These are phyloP conservation scores for Schizopygopsis malacanthus DNA, from an alignment of 2,797 vertebrate genomes.

Conservation along the genomic window DNA sequence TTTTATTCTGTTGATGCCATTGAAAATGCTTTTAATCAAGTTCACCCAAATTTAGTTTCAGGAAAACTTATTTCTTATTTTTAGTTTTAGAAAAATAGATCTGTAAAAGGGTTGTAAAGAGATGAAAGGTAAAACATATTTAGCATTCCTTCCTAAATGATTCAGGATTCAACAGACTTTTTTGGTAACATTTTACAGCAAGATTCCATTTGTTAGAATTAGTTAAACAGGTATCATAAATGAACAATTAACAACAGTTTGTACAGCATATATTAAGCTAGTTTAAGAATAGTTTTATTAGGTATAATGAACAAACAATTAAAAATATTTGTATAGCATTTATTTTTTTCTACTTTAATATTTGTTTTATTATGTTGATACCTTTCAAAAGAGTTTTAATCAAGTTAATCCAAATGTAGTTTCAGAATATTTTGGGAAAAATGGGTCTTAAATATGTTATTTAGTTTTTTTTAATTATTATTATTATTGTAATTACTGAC, in stretches of 20 bases:
- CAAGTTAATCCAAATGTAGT: neutral
- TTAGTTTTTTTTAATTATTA: neutral
- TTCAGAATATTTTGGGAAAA: no score
- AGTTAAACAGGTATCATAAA: neutral
- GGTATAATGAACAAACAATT: neutral
- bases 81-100: no score
- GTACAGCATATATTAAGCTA: neutral
- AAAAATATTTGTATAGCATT: neutral
- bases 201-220: neutral
- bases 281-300: neutral
- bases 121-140: no score
- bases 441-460: no score
- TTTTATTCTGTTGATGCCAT: neutral
- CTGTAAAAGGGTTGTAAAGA: no score
- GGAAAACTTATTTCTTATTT: neutral
- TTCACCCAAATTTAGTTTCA: neutral
- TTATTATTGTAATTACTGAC: neutral
- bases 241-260: neutral
- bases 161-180: neutral
- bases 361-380: neutral
- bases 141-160: neutral
- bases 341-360: neutral
- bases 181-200: neutral
- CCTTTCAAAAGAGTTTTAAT: neutral
- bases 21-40: neutral